phyloP scores from a whole-genome alignment of 2,797 vertebrate species.

The Glossophaga mutica region DNA sequence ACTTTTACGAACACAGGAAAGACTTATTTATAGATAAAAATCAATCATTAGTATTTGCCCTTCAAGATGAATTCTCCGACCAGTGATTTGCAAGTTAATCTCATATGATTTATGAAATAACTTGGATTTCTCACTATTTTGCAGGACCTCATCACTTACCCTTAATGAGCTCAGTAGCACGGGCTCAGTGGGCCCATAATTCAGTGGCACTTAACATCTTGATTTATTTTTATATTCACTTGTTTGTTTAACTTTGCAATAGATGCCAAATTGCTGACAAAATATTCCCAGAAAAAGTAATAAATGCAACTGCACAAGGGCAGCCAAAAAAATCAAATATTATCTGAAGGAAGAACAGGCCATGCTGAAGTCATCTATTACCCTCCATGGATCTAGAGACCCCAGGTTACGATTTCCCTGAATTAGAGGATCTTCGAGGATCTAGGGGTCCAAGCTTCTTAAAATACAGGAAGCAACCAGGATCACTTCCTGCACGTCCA shows the following conservation, averaged over 20 bases:
- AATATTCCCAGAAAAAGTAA: background rate
- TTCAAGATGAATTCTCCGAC: background rate
- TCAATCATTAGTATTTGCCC: background rate
- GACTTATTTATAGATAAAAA: background rate
- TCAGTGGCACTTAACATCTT: background rate
- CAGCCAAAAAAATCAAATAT: background rate
- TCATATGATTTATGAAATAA: background rate
- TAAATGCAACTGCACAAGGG: background rate
- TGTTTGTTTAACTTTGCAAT: slow-evolving; percentile 8
- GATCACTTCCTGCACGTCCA: background rate
- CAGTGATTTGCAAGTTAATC: background rate
- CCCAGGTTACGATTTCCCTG: background rate
- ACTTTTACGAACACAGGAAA: background rate
- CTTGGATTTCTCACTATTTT: background rate
- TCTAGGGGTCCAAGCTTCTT: background rate
- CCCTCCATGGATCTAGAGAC: background rate
- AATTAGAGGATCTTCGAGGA: background rate
- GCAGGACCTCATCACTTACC: background rate
- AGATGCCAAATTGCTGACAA: background rate
- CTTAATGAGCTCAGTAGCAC: background rate
- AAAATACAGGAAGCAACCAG: background rate
- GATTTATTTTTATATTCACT: background rate
- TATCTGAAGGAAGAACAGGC: background rate
- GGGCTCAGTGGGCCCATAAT: background rate
- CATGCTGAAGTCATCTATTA: background rate